These are phyloP conservation scores for Protonemura montana DNA, from an alignment of 2,888 invertebrate genomes.

Conservation along the genomic window DNA sequence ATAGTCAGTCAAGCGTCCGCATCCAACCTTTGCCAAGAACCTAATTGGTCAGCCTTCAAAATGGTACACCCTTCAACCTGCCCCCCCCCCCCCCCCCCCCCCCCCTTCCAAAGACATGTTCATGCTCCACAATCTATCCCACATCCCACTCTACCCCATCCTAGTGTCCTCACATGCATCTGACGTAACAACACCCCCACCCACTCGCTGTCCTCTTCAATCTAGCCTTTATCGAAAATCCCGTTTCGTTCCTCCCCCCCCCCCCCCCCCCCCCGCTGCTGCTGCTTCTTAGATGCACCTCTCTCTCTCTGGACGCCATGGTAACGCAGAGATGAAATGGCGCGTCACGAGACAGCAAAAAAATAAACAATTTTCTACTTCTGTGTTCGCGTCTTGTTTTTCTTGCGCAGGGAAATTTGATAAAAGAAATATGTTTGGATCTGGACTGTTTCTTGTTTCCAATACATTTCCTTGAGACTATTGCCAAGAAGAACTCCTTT, in stretches of 20 bases:
- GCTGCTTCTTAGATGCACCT: background rate
- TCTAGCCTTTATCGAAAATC: conserved; percentile 35
- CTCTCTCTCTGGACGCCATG: background rate
- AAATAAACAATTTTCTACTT: conserved; percentile 8
- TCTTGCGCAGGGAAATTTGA: background rate
- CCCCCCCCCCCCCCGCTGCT: background rate
- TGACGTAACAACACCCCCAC: conserved; percentile 40
- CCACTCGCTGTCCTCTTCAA: conserved; percentile 23
- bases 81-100: background rate
- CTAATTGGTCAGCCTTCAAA: background rate
- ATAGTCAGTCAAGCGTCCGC: no score
- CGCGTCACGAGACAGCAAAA: conserved; percentile 4
- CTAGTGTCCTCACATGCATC: conserved; percentile 40
- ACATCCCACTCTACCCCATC: background rate
- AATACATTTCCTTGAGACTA: background rate
- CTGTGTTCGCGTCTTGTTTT: background rate
- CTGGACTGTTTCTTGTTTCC: background rate
- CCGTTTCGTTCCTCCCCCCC: conserved; percentile 36
- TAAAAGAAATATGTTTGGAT: conserved; percentile 7
- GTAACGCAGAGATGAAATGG: conserved; percentile 15
- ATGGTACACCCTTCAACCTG: background rate
- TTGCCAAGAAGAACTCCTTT: background rate
- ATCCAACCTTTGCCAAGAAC: no score
- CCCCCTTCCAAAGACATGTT: background rate
- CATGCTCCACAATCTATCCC: conserved; percentile 3